Evolutionary conservation across 2,888 invertebrate species (phyloP).

Genomic region (Aromia moschata): DNA sequence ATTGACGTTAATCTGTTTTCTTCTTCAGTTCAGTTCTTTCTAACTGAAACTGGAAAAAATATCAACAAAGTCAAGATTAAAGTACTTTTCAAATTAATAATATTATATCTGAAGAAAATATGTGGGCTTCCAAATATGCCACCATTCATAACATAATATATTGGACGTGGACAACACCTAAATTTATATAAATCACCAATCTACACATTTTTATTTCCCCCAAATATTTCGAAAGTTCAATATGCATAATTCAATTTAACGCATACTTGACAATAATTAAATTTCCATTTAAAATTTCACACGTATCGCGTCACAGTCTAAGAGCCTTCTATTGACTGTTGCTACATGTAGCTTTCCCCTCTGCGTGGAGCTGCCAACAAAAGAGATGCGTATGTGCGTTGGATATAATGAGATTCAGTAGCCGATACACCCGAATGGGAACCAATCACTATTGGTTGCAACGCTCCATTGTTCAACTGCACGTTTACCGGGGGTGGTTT

Average conservation of each 20-base stretch:
- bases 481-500: conserved; percentile 44
- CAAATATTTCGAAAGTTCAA: background rate
- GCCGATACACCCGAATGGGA: conserved; percentile 54
- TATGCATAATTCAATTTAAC: conserved; percentile 44
- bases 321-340: conserved; percentile 39
- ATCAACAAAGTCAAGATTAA: no score
- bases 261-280: conserved; percentile 48
- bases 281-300: conserved; percentile 53
- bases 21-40: no score
- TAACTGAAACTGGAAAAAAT: no score
- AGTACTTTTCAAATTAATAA: no score
- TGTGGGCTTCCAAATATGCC: no score
- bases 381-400: conserved; percentile 57
- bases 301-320: conserved; percentile 49
- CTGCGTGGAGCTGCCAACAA: conserved; percentile 50
- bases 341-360: conserved; percentile 44
- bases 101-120: no score
- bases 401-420: conserved; percentile 58
- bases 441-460: conserved; percentile 57
- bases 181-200: no score
- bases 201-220: no score
- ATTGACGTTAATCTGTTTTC: no score
- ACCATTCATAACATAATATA: no score
- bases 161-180: no score
- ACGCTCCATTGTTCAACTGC: conserved; percentile 53